Percentiles rank a stretch among this genome's conserved stretches.
Conservation (phyloP, 1,140 invertebrate species). For the Ctenoplectra terminalis region DNA sequence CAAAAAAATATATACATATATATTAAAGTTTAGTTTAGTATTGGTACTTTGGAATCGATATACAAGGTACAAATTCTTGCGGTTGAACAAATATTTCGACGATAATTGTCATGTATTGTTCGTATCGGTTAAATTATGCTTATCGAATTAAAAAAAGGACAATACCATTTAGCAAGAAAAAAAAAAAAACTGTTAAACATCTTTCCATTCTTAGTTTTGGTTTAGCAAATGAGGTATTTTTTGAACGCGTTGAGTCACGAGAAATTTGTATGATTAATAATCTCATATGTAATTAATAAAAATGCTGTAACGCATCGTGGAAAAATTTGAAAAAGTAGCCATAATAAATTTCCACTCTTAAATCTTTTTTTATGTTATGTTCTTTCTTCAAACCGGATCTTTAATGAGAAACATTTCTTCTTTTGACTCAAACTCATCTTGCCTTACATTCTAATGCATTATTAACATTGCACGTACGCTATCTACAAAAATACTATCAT, state of each 20-base stretch:
- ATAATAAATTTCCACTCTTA: no score
- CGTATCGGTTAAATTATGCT: background rate
- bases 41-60: background rate
- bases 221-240: slow-evolving; percentile 14
- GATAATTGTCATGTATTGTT: background rate
- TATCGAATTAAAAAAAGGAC: background rate
- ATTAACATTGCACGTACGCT: slow-evolving; percentile 5
- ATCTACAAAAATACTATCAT: slow-evolving; percentile 40
- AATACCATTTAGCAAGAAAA: background rate
- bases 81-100: background rate
- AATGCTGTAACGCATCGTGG: background rate
- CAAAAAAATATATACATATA: no score
- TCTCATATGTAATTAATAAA: background rate
- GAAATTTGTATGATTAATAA: background rate
- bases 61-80: background rate
- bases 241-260: background rate
- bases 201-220: background rate
- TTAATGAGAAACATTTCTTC: background rate
- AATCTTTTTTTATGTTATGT: no score
- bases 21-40: slow-evolving; percentile 10
- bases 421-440: background rate
- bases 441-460: background rate
- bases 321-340: background rate
- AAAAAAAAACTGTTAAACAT: background rate
- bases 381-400: background rate